Evolutionary conservation across 1,140 invertebrate genomes (phyloP).

Genomic region (Vanessa tameamea): DNA sequence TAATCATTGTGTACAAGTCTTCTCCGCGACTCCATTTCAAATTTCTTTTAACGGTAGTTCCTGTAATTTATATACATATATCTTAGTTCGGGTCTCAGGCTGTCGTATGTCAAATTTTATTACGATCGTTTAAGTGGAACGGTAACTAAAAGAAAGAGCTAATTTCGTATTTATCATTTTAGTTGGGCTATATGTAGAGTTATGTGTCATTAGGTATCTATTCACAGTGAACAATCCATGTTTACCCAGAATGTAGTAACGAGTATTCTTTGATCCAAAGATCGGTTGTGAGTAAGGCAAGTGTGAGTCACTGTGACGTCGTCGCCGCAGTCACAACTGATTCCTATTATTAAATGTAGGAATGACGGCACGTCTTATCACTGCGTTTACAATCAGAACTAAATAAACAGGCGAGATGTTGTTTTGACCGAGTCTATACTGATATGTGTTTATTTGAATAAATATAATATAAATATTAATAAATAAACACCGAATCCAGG

Average conservation of each 20-base stretch:
- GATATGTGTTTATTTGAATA: background rate
- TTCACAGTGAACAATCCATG: background rate
- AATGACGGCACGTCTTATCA: conserved; percentile 2
- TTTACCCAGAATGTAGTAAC: conserved; percentile 2
- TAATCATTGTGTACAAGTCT: no score
- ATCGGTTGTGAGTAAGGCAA: background rate
- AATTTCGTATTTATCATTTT: no score
- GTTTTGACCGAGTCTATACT: no score
- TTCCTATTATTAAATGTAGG: conserved; percentile 1
- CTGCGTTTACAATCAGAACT: background rate
- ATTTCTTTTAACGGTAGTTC: no score
- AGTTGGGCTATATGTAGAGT: background rate
- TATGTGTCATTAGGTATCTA: background rate
- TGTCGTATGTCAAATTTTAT: no score
- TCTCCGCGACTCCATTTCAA: no score
- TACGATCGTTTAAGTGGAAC: no score
- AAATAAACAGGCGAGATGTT: background rate
- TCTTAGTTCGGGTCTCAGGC: no score
- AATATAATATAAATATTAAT: no score
- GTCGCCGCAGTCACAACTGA: background rate
- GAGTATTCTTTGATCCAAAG: background rate
- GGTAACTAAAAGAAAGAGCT: no score
- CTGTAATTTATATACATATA: no score
- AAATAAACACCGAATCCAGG: no score
- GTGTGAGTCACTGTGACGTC: conserved; percentile 1